Base-by-base conservation (phyloP, 2,797 vertebrate species). In the Phataginus tricuspis region DNA sequence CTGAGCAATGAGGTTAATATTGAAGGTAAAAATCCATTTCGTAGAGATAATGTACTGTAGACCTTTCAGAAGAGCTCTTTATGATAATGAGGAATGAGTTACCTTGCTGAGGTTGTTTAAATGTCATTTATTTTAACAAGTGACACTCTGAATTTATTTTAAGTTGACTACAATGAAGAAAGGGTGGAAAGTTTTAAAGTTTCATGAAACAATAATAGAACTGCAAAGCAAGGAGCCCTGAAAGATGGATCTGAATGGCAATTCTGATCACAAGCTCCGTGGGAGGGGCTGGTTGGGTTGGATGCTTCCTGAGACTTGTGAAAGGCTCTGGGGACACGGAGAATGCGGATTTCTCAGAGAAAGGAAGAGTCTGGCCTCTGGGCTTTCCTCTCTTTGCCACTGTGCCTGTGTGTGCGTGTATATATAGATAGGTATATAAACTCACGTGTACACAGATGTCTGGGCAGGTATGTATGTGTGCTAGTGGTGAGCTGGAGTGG, bases 1-100 rank as follows among this genome's bases (percentile, higher is more conserved):
- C 96, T 98, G 96, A 98, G 96, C 97, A 97, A 98, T 97, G 97
- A 98, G 97, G 98, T 98, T 98, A 98, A 98, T 97, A 97, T 96
- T 95, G 96, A 97, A 97, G 95, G 97, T 93, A 97, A 98, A 45
- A 98, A 98, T 98, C 97, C 95, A 98, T 98, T 98, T 97, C 87
- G 10, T 92, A 75, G 91, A 97, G 96, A 97, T 98, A 98, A 98
- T 98, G 96, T 97, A 97, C 96, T 97, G 75, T 88, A 97, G 98
- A 98, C 98, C 97, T 98, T 97, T 98, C 98, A 96, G 90, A 86
- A 97, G 96, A 98, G 97, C 95, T 88, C 93, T 95, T 94, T 97
- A 95, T 98, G 98, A 95, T 98, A 97, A 98, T 98, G 96, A 98
- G 97, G 94, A 93, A 97, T 96, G 94, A 96, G 97, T 97, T 97